phyloP scores from a whole-genome alignment of 2,888 invertebrate genomes.

The Taenaris catops region DNA sequence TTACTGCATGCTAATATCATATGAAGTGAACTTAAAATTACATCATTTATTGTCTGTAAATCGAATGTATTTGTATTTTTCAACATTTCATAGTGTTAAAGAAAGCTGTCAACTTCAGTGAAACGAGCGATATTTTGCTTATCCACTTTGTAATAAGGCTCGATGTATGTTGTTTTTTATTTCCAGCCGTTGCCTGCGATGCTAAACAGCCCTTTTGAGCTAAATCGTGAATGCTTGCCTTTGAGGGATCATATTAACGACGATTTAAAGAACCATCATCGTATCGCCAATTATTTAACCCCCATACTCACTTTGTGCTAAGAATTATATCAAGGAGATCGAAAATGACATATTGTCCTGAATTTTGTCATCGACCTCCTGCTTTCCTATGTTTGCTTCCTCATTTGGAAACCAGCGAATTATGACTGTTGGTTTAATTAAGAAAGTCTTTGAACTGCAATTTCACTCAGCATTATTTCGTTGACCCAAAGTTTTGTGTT shows the following conservation, averaged over 20 bases:
- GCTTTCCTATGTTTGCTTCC: conserved; percentile 71
- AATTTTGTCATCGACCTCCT: conserved; percentile 38
- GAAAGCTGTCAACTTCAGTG: conserved; percentile 46
- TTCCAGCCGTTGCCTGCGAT: conserved; percentile 80
- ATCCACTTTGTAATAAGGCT: conserved; percentile 72
- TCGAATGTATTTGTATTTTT: too few species aligned
- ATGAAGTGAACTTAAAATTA: too few species aligned
- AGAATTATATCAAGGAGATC: conserved; percentile 49
- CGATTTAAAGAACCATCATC: conserved; percentile 73
- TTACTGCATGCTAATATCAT: too few species aligned
- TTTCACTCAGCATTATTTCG: conserved; percentile 28
- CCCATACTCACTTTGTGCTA: conserved; percentile 74
- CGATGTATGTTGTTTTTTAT: conserved; percentile 80
- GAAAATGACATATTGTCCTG: conserved; percentile 30
- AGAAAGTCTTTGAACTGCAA: conserved; percentile 31
- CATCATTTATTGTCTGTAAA: neutral
- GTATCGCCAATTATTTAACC: conserved; percentile 72
- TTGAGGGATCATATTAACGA: conserved; percentile 79
- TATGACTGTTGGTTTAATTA: conserved; percentile 61
- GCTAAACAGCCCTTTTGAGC: conserved; percentile 79
- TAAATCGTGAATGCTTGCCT: conserved; percentile 80
- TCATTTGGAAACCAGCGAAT: conserved; percentile 58
- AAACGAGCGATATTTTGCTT: conserved; percentile 45
- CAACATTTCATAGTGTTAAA: too few species aligned
- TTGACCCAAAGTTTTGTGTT: conserved; percentile 27